These are phyloP conservation scores for Pseudorasbora parva DNA, from an alignment of 2,113 vertebrate species.

Conservation along the genomic window DNA sequence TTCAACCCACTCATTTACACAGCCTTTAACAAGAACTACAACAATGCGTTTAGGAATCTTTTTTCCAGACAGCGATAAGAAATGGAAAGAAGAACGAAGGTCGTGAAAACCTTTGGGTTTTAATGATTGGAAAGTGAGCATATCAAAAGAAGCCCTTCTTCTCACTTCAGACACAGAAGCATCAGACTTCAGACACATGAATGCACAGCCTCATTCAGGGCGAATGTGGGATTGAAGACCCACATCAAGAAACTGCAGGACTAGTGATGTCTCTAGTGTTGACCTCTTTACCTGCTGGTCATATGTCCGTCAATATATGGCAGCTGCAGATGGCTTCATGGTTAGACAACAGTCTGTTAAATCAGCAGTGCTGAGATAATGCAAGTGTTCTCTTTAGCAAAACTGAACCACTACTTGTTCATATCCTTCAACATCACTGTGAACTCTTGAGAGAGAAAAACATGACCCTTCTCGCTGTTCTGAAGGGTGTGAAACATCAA, in stretches of 20 bases:
- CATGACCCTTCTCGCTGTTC: background rate
- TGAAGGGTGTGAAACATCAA: background rate
- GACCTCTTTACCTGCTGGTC: background rate
- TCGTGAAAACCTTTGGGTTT: background rate
- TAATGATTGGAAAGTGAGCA: background rate
- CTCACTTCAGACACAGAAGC: background rate
- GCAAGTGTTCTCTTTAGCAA: background rate
- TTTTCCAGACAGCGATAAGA: conserved; percentile 87
- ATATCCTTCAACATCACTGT: background rate
- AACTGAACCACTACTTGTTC: background rate
- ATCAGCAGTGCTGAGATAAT: conserved; percentile 7
- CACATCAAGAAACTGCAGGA: background rate
- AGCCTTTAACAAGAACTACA: conserved; percentile 97
- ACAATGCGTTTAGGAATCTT: conserved; percentile 90
- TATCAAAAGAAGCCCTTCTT: background rate
- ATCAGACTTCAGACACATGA: background rate
- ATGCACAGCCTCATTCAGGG: background rate
- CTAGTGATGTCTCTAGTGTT: background rate
- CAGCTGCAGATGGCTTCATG: background rate
- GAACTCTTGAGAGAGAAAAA: background rate
- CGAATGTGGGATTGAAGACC: background rate
- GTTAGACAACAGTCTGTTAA: background rate
- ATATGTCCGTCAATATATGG: background rate
- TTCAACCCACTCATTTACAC: conserved; percentile 98
- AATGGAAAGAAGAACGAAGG: background rate